Evolutionary conservation across 2,113 vertebrate genomes (phyloP).

Genomic region (Tympanuchus pallidicinctus): DNA sequence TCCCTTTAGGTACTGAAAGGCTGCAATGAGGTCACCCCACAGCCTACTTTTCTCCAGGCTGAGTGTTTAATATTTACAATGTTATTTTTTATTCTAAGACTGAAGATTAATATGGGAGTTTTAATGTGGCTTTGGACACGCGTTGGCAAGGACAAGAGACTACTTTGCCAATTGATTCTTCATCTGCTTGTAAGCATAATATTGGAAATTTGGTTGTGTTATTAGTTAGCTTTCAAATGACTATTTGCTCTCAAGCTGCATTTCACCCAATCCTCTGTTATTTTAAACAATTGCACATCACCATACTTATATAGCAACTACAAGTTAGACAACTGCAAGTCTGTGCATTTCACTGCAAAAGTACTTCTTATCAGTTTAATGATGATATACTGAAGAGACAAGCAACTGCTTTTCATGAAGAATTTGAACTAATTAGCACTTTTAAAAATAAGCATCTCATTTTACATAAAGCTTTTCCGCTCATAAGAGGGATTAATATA

Average conservation of each 20-base stretch:
- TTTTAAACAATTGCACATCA: neutral
- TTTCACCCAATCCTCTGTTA: neutral
- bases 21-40: too few relatives aligned
- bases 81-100: neutral
- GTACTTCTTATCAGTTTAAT: slow-evolving; percentile 5
- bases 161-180: neutral
- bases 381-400: neutral
- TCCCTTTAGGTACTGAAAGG: too few relatives aligned
- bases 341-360: neutral
- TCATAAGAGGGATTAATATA: neutral
- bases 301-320: neutral
- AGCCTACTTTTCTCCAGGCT: too few relatives aligned
- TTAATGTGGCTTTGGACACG: neutral
- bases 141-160: neutral
- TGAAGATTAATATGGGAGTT: neutral
- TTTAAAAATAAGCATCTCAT: neutral
- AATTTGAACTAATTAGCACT: slow-evolving; percentile 12
- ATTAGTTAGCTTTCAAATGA: neutral
- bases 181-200: neutral
- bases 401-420: slow-evolving; percentile 32
- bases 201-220: neutral
- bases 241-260: neutral
- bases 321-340: neutral
- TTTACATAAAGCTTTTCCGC: slow-evolving; percentile 2
- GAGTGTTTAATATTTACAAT: neutral